phyloP scores from a whole-genome alignment of 2,888 invertebrate genomes.

The Argyresthia goedartella region DNA sequence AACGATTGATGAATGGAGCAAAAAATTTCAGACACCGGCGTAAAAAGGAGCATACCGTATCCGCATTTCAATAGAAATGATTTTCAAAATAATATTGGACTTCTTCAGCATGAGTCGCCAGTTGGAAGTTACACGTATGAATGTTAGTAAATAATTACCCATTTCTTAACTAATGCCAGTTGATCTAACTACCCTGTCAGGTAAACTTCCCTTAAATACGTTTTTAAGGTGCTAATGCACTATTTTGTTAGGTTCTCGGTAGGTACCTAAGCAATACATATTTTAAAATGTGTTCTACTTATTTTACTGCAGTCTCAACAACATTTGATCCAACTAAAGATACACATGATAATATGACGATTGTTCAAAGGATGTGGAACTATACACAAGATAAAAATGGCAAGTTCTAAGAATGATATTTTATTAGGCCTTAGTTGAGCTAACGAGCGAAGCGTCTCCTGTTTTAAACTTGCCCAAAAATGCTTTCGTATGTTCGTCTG shows the following conservation, averaged over 20 bases:
- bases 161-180: too few species aligned
- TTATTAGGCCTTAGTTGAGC: too few species aligned
- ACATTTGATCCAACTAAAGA: background rate
- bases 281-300: background rate
- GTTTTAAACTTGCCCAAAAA: too few species aligned
- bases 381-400: too few species aligned
- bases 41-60: constrained; percentile 33
- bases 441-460: too few species aligned
- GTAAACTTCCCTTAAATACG: too few species aligned
- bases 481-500: too few species aligned
- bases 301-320: background rate
- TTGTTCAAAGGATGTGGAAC: too few species aligned
- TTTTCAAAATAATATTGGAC: constrained; percentile 39
- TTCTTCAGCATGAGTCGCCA: constrained; percentile 29
- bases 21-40: constrained; percentile 20
- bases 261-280: background rate
- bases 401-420: too few species aligned
- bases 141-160: background rate
- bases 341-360: background rate
- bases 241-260: too few species aligned
- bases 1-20: too few species aligned
- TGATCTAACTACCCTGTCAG: background rate
- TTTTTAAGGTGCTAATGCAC: too few species aligned
- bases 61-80: constrained; percentile 35
- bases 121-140: background rate